These are phyloP conservation scores for Leptarthrus brevirostris DNA, from an alignment of 2,888 invertebrate genomes.

Conservation along the genomic window DNA sequence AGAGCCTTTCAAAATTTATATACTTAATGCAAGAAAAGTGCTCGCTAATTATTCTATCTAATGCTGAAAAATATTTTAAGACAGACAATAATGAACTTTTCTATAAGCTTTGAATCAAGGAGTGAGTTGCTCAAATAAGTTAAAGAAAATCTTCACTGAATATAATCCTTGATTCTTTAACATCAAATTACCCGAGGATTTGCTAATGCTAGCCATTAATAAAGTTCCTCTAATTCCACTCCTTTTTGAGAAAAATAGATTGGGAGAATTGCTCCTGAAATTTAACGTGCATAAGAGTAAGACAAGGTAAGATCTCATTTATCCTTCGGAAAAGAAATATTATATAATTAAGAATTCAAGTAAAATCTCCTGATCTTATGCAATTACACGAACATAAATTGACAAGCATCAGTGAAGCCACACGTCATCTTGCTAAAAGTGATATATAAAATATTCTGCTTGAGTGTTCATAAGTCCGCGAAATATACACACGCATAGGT, in stretches of 20 bases:
- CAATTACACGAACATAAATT: slow-evolving; percentile 6
- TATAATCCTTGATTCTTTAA: neutral
- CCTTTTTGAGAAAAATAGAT: neutral
- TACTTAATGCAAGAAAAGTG: neutral
- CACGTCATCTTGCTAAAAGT: neutral
- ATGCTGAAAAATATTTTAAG: neutral
- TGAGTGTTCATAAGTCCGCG: neutral
- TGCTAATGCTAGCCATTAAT: neutral
- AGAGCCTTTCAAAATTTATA: too few species aligned
- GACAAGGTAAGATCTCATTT: neutral
- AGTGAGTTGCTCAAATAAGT: neutral
- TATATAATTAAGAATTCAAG: neutral
- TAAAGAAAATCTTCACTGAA: neutral
- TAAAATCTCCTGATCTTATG: neutral
- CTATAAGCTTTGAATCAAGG: neutral
- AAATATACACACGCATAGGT: slow-evolving; percentile 9
- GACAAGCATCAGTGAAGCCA: neutral
- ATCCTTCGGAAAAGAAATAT: neutral
- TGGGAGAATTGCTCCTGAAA: neutral
- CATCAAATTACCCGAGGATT: neutral
- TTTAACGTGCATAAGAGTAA: neutral
- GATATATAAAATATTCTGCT: neutral
- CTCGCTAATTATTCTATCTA: neutral
- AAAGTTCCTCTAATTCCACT: neutral
- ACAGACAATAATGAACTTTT: neutral